Base-by-base conservation (phyloP, 2,113 vertebrate genomes). In the Theristicus caerulescens region DNA sequence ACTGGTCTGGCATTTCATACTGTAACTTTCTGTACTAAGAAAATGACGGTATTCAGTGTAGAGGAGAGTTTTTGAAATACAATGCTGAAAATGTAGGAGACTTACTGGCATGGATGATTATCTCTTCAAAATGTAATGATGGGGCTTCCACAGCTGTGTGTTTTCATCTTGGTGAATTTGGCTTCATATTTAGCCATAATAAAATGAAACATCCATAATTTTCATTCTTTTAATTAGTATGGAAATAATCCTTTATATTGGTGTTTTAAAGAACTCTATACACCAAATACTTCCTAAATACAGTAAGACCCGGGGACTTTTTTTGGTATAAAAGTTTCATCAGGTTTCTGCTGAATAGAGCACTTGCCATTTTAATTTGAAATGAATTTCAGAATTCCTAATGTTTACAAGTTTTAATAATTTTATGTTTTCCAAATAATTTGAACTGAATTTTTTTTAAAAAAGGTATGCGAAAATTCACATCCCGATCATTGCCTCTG, bases 381-480 rank as follows among this genome's bases (percentile, higher is more conserved):
- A 81, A 94, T 96, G 5, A 87, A n/a, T 94, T 95, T 95, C 64
- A 91, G 74, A 96, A 74, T 54, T 97, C 93, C 88, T 96, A 65
- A 94, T 96, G 90, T 97, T 94, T 95, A 42, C 54, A 96, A 80
- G 72, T 93, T 92, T 94, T 85, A 81, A 83, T 78, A 93, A 62
- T 78, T 95, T 94, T 94, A 57, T 96, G 84, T 93, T 89, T 96
- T 95, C 96, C 92, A 97, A 98, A 96, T 97, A 97, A 98, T 97
- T 97, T 93, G 97, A 97, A 97, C 94, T 98, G 88, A 95, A 89
- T 97, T 98, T 97, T 97, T 97, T 98, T 94, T 97, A 94, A 88
- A 97, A 97, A 98, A 99, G 99, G 98, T 99, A 99, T 90, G 99
- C 99, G 92, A 99, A 99, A 98, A 99, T 99, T 98, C 99, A 99